Evolutionary conservation across 1,140 invertebrate species (phyloP).

Genomic region (Eubasilissa regina): DNA sequence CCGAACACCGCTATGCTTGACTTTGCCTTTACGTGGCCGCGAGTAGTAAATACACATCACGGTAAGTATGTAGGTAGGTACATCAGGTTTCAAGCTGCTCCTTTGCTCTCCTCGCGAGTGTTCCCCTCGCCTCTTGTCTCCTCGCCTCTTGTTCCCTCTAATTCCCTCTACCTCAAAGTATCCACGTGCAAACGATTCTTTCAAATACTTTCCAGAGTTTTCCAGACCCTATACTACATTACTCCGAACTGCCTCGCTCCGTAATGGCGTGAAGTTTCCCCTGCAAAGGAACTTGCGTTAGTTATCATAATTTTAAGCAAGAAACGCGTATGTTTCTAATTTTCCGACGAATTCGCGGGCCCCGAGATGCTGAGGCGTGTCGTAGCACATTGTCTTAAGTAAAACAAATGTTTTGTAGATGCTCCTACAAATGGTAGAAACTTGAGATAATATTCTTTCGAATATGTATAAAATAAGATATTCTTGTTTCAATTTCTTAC

Average conservation of each 20-base stretch:
- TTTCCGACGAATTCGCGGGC: conserved; percentile 19
- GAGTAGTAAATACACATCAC: not conserved
- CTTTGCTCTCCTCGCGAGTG: not conserved
- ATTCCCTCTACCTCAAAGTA: conserved; percentile 30
- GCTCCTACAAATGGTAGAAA: not conserved
- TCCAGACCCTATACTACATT: conserved; percentile 36
- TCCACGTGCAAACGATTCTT: conserved; percentile 43
- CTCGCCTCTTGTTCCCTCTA: conserved; percentile 16
- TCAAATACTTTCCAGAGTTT: conserved; percentile 43
- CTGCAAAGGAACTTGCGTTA: conserved; percentile 25
- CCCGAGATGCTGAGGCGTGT: not conserved
- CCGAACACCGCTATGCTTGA: too few species aligned
- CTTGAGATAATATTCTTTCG: too few species aligned
- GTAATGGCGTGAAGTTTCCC: conserved; percentile 31
- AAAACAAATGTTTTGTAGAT: conserved; percentile 16
- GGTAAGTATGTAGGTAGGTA: not conserved
- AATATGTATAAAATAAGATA: too few species aligned
- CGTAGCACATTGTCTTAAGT: conserved; percentile 3
- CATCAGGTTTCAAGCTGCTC: not conserved
- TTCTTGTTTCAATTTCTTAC: too few species aligned
- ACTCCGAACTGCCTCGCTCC: conserved; percentile 7
- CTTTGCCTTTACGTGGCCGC: too few species aligned
- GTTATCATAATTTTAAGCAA: conserved; percentile 37
- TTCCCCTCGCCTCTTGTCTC: conserved; percentile 8
- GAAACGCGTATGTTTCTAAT: conserved; percentile 43